phyloP scores from a whole-genome alignment of 2,888 invertebrate species.

The Perizoma flavofasciatum region DNA sequence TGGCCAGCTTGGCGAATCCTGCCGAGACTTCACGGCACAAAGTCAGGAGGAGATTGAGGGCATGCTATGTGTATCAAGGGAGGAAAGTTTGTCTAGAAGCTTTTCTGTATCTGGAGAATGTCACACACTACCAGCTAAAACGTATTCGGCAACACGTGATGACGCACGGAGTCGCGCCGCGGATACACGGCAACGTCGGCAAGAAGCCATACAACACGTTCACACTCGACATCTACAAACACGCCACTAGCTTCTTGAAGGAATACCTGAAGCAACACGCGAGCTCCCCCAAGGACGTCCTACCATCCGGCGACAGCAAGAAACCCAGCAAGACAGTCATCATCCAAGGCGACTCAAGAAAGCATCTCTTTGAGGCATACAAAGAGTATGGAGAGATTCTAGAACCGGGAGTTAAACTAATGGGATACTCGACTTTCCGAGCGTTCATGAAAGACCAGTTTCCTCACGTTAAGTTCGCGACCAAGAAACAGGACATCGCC shows the following conservation, averaged over 20 bases:
- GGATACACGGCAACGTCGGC: conserved; percentile 91
- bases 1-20: conserved; percentile 91
- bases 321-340: conserved; percentile 78
- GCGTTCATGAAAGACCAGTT: conserved; percentile 93
- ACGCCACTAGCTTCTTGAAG: conserved; percentile 90
- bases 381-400: conserved; percentile 88
- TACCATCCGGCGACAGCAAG: conserved; percentile 77
- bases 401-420: conserved; percentile 88
- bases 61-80: conserved; percentile 91
- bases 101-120: conserved; percentile 91
- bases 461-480: conserved; percentile 89
- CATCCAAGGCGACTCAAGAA: conserved; percentile 83
- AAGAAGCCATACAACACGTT: conserved; percentile 92
- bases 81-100: conserved; percentile 90
- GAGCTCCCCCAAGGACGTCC: conserved; percentile 79
- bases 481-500: conserved; percentile 79
- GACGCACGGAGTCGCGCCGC: conserved; percentile 90
- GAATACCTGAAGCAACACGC: conserved; percentile 88
- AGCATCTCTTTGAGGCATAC: conserved; percentile 89
- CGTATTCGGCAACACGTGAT: conserved; percentile 90
- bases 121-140: conserved; percentile 91
- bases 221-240: conserved; percentile 90
- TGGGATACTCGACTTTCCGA: conserved; percentile 92
- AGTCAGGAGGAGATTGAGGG: conserved; percentile 87
- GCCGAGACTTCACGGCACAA: conserved; percentile 89